Percentiles rank a stretch among this genome's conserved stretches.
These are phyloP conservation scores for Diglossa cyanea DNA, from an alignment of 2,797 vertebrate species.

Conservation along the genomic window DNA sequence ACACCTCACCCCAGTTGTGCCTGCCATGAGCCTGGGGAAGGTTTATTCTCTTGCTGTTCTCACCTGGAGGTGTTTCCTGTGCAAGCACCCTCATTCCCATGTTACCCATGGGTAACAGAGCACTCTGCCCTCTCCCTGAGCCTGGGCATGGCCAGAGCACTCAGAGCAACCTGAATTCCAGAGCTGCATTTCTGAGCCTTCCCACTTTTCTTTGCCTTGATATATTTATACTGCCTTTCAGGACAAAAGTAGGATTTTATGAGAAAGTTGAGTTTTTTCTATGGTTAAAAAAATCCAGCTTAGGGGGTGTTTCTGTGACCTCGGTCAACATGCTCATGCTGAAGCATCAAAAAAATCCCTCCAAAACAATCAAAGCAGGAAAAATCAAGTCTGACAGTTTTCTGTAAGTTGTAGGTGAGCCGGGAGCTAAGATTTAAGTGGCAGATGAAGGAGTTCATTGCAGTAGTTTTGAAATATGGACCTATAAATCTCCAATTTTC, in stretches of 20 bases:
- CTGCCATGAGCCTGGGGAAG: neutral
- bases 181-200: neutral
- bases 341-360: neutral
- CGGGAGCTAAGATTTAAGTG: neutral
- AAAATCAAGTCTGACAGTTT: neutral
- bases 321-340: neutral
- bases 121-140: neutral
- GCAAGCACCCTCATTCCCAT: neutral
- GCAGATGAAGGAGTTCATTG: neutral
- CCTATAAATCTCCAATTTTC: neutral
- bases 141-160: neutral
- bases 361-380: neutral
- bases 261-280: neutral
- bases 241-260: neutral
- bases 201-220: neutral
- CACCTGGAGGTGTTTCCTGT: neutral
- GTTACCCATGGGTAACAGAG: neutral
- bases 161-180: neutral
- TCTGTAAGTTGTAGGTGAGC: neutral
- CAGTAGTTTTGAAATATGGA: conserved; percentile 14
- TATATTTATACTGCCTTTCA: neutral
- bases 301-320: neutral
- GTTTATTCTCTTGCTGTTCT: neutral
- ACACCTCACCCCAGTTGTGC: neutral
- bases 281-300: neutral